phyloP scores from a whole-genome alignment of 2,888 invertebrate species.

The Phyllotreta cruciferae region DNA sequence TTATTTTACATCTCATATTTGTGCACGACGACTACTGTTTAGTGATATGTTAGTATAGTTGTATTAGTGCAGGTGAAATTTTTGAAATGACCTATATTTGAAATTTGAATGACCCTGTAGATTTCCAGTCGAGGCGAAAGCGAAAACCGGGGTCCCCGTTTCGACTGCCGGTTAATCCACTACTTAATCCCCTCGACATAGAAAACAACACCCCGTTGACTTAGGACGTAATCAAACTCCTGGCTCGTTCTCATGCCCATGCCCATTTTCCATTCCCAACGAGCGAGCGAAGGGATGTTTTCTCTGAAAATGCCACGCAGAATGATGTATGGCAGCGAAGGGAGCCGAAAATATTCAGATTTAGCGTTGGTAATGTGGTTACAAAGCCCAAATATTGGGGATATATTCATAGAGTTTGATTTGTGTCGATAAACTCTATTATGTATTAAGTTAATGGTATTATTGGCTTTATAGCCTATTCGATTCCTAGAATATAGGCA shows the following conservation, averaged over 20 bases:
- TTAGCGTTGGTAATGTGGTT: constrained; percentile 19
- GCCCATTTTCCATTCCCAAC: constrained; percentile 14
- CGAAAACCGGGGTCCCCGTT: constrained; percentile 5
- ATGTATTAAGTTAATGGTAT: background rate
- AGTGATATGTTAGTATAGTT: too few species aligned
- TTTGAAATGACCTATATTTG: too few species aligned
- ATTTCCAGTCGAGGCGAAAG: background rate
- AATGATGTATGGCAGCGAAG: constrained; percentile 18
- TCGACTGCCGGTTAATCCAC: constrained; percentile 23
- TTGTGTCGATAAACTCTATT: constrained; percentile 7
- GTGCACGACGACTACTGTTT: too few species aligned
- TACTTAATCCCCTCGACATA: constrained; percentile 31
- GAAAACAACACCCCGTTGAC: constrained; percentile 35
- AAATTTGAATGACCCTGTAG: too few species aligned
- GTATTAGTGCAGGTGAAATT: too few species aligned
- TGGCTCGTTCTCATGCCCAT: constrained; percentile 18
- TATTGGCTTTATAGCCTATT: constrained; percentile 5
- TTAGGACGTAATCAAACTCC: constrained; percentile 33
- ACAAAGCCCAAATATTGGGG: constrained; percentile 15
- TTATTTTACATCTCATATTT: too few species aligned
- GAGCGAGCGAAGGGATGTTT: constrained; percentile 16
- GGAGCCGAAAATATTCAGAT: constrained; percentile 25
- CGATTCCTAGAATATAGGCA: too few species aligned
- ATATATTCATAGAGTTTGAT: constrained; percentile 14
- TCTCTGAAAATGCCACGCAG: constrained; percentile 22